phyloP scores from a whole-genome alignment of 37 sponge, comb jelly and placozoan genomes.

The Cliona cf. orientalis region DNA sequence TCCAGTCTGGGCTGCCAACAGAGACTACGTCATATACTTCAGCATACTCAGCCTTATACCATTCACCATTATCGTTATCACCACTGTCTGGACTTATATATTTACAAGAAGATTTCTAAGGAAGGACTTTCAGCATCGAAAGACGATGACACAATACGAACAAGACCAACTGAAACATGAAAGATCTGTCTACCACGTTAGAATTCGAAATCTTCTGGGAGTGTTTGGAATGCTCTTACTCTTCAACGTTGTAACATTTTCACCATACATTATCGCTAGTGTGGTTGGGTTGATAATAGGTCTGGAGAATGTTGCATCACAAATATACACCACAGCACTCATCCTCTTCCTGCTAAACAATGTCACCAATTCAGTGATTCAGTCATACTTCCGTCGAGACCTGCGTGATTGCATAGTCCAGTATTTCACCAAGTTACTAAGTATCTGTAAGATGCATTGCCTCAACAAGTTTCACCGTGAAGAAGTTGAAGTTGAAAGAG shows the following conservation, averaged over 20 bases:
- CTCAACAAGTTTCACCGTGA: too few species aligned
- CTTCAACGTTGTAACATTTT: neutral
- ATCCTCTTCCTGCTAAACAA: conserved; percentile 22
- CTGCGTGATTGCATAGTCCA: conserved; percentile 5
- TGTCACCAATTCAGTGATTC: conserved; percentile 38
- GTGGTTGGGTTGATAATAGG: neutral
- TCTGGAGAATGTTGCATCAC: conserved; percentile 6
- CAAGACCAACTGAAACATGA: neutral
- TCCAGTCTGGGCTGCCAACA: conserved; percentile 15
- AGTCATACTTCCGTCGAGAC: conserved; percentile 40
- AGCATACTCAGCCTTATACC: neutral
- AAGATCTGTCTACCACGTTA: conserved; percentile 8
- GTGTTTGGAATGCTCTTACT: conserved; percentile 27
- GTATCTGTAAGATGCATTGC: too few species aligned
- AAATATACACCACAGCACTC: neutral
- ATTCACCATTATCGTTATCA: conserved; percentile 22
- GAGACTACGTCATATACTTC: conserved; percentile 10
- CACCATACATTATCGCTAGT: conserved; percentile 12
- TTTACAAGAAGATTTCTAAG: conserved; percentile 32
- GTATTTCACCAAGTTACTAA: too few species aligned
- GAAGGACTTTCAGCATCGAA: neutral
- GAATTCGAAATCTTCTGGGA: conserved; percentile 9
- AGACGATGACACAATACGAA: neutral
- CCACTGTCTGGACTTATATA: conserved; percentile 36
- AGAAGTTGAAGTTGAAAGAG: too few species aligned